These are phyloP conservation scores for Penaeus monodon DNA, from an alignment of 2,888 invertebrate genomes.

Conservation along the genomic window DNA sequence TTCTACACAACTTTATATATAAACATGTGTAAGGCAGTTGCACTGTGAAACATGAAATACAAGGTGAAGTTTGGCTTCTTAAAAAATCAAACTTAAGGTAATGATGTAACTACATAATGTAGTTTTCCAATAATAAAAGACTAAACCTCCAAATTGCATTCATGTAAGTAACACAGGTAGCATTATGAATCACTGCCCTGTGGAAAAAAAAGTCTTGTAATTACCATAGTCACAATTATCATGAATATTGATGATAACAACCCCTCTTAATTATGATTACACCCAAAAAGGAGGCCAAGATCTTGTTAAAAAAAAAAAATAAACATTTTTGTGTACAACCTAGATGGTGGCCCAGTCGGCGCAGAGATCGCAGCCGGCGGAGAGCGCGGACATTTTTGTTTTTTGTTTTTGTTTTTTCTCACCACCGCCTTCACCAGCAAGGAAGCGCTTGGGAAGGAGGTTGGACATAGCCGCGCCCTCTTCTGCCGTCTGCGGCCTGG, in stretches of 20 bases:
- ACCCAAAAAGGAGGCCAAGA: slow-evolving; percentile 52
- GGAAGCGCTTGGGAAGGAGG: too few relatives aligned
- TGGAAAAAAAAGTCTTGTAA: slow-evolving; percentile 42
- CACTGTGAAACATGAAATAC: slow-evolving; percentile 60
- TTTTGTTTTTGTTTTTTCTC: slow-evolving; percentile 1
- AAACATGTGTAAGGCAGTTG: slow-evolving; percentile 63
- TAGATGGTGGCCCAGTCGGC: slow-evolving; percentile 54
- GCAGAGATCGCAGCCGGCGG: slow-evolving; percentile 34
- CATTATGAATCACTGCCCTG: slow-evolving; percentile 49
- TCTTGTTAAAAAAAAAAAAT: slow-evolving; percentile 9
- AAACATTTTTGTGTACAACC: slow-evolving; percentile 55
- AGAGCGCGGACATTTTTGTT: slow-evolving; percentile 35
- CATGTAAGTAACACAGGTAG: slow-evolving; percentile 53
- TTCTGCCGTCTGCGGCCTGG: slow-evolving; percentile 29
- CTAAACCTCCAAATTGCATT: slow-evolving; percentile 60
- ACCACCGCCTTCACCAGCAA: too few relatives aligned
- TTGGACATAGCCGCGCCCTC: background rate
- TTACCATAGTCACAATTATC: slow-evolving; percentile 57
- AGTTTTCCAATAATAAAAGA: slow-evolving; percentile 60
- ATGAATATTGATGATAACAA: slow-evolving; percentile 49
- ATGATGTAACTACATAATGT: slow-evolving; percentile 58
- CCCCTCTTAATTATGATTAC: slow-evolving; percentile 54
- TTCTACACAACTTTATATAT: slow-evolving; percentile 64
- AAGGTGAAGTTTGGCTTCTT: slow-evolving; percentile 63
- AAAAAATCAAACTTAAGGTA: slow-evolving; percentile 61